Evolutionary conservation across 2,113 vertebrate species (phyloP), one percentile per base, ranked within the genome.

Genomic region (Macroglossus sobrinus): DNA sequence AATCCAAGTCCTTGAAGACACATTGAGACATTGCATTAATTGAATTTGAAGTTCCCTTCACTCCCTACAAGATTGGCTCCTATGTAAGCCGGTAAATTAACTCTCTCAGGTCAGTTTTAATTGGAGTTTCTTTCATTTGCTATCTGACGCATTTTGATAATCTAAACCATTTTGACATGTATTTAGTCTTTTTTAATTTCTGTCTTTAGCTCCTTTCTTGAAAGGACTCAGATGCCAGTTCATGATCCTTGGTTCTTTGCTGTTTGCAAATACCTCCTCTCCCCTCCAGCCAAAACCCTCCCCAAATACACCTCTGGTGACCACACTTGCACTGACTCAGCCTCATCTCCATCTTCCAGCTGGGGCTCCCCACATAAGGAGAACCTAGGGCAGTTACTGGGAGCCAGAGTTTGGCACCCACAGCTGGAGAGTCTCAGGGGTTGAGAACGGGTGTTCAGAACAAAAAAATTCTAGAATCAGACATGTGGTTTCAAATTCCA

Each of bases 141-240:
- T 66, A 5, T 50, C 45, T 74, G 75, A 71, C 75, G 11, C 21
- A 45, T 72, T 80, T 85, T 40, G 30, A 45, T 72, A 9, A 9
- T 57, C 53, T 79, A 69, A 71, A 75, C 9, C 21, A 30, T 76
- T 75, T 85, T 71, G 61, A 79, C 16, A 47, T 2, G 19, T 59
- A 14, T 2, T 63, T 71, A 26, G 18, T 40, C 38, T 50, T 79
- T 61, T 79, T 72, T 76, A 53, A 38, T 28, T 43, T 66, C 43
- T 61, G n/a, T 79, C 28, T 57, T 88, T 63, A 64, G 15, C 28
- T 57, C 38, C 19, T 76, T 57, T 69, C 76, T 91, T 69, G 40
- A 79, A 93, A 94, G 35, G 35, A 55, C 76, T 68, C 30, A 78
- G 92, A 59, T 30, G 24, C 45, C 91, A 55, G 71, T 57, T 47